Evolutionary conservation across 37 sponge, comb jelly and placozoan species (phyloP).

Genomic region (Spongilla lacustris): DNA sequence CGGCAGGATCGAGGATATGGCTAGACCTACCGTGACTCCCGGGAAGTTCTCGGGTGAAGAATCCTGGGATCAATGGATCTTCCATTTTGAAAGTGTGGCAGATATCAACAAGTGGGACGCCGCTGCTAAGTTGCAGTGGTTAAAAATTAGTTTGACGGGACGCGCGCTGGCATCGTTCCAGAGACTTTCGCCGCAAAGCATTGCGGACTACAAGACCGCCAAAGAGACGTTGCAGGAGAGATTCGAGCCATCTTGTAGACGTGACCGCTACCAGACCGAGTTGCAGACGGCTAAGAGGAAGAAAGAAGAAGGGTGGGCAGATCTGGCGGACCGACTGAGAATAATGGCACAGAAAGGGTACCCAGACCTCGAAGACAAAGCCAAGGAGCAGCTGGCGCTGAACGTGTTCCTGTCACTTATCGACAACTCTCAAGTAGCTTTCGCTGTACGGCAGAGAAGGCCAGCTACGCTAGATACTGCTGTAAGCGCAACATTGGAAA

Average conservation of each 20-base stretch:
- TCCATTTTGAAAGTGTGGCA: background rate
- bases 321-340: conserved; percentile 6
- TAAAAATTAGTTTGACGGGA: background rate
- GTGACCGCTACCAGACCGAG: conserved; percentile 16
- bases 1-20: background rate
- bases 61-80: background rate
- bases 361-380: conserved; percentile 19
- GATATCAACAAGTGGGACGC: background rate
- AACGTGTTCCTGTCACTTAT: background rate
- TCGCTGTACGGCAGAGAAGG: background rate
- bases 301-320: conserved; percentile 17
- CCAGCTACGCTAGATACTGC: background rate
- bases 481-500: conserved; percentile 1
- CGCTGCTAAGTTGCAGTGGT: background rate
- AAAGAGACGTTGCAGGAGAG: conserved; percentile 3
- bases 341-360: conserved; percentile 14
- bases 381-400: conserved; percentile 5
- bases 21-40: background rate
- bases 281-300: conserved; percentile 3
- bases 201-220: background rate
- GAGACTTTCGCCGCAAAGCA: background rate
- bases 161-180: conserved; percentile 5
- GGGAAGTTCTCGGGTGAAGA: background rate
- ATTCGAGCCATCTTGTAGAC: conserved; percentile 8
- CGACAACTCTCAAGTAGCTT: conserved; percentile 1